Evolutionary conservation across 1,140 invertebrate species (phyloP), one percentile per base, ranked within the genome.

Genomic region (Dufourea novaeangliae): DNA sequence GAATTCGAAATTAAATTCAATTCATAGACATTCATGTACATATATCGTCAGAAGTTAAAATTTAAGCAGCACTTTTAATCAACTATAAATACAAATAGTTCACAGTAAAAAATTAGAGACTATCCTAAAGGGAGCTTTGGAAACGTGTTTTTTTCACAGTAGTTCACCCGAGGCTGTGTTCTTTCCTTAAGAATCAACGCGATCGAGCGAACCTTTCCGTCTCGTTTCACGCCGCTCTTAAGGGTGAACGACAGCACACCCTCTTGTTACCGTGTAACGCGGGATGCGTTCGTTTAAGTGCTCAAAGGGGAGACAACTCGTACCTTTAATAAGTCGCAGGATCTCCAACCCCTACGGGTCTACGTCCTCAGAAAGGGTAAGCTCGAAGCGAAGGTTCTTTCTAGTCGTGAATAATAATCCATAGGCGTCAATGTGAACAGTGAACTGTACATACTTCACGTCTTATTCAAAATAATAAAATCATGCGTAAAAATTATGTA

Each of bases 301-400:
- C 39, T 78, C 80, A 83, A 83, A 83, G 76, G 80, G 61, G 76
- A 67, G 44, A 83, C 71, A 70, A 61, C 80, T 79, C 59, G 50
- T 44, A 46, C 81, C 77, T 66, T 83, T 82, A 83, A 79, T 83
- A 83, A 82, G 70, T 77, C 61, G 52, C 22, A 52, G 76, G 29
- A 79, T 79, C 50, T 70, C 61, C 41, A n/a, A 56, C 34, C 63
- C 57, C 27, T 71, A 27, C 29, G 17, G 66, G 57, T 83, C 34
- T 70, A 54, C 27, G 41, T 52, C 68, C 57, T 34, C 63, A 32
- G 67, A 62, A 79, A 83, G 74, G 82, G 76, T 83, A 39, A 57
- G 39, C 39, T 14, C 14, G n/a, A 34, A 4, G 37, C 17, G 41
- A 6, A 66, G 52, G n/a, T 56, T 22, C 20, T 39, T 52, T 27